Evolutionary conservation across 2,113 vertebrate species (phyloP), one percentile per base, ranked within the genome.

Genomic region (Oxygymnocypris stewartii): DNA sequence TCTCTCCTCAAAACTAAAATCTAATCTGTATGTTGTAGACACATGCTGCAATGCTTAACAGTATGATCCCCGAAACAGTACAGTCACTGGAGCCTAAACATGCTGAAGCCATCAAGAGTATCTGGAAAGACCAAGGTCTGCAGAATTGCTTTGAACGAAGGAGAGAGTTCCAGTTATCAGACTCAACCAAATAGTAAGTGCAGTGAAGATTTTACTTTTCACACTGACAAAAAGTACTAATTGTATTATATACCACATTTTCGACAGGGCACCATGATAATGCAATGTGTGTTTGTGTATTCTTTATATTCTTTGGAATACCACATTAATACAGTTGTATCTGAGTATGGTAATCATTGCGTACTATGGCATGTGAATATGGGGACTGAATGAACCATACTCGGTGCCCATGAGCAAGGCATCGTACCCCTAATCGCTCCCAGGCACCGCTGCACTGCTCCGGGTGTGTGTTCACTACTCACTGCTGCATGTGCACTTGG

Each of bases 141-240:
- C 96, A 97, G 92, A 92, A 92, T 42, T 97, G 96, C 84, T 97
- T 96, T 0, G 92, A 95, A 16, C 93, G 96, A 65, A 85, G 92
- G 84, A 92, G 95, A 88, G 95, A 97, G 63, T 96, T 94, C 84
- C 95, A 98, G 87, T 88, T 97, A 69, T 97, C 95, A 1, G 96
- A 96, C 87, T 97, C 95, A 0, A 92, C 95, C 80, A 96, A 96
- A 91, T 96, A 97, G 95, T 96, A 92, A 93, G 96, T 67, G 57
- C 14, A 20, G 11, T 80, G 20, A 61, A 25, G n/a, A 61, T 79
- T n/a, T 94, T 1, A 10, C 20, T 71, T 71, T 37, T 35, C 31
- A 71, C 67, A 40, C 31, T 20, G 4, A 71, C 67, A 71, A 37
- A 67, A 69, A 69, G 14, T 16, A 18, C 13, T 16, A 69, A 31